Conservation (phyloP, 1,140 invertebrate species). For the Lysiphlebus fabarum region DNA sequence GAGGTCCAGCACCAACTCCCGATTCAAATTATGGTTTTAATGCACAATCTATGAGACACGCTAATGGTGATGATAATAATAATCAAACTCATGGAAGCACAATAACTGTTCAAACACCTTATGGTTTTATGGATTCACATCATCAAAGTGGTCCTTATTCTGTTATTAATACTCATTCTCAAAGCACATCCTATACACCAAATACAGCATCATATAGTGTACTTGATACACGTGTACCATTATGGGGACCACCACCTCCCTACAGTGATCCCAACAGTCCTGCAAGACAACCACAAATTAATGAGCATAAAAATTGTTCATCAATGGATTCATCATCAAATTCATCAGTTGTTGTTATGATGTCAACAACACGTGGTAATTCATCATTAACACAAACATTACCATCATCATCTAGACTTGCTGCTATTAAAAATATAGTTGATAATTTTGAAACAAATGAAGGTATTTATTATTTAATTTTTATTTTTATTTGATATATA, state of each 20-base stretch:
- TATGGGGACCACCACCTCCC: slow-evolving; percentile 73
- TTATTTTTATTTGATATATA: slow-evolving; percentile 18
- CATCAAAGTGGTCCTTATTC: slow-evolving; percentile 44
- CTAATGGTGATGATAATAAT: slow-evolving; percentile 33
- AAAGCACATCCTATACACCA: slow-evolving; percentile 33
- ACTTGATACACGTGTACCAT: slow-evolving; percentile 55
- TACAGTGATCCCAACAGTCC: slow-evolving; percentile 71
- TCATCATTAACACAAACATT: slow-evolving; percentile 6
- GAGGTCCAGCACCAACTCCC: slow-evolving; percentile 56
- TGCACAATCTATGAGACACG: slow-evolving; percentile 46
- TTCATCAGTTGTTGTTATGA: not conserved
- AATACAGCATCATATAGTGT: slow-evolving; percentile 54
- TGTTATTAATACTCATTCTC: slow-evolving; percentile 37
- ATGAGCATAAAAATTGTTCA: slow-evolving; percentile 34
- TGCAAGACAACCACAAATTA: slow-evolving; percentile 51
- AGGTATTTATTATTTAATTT: slow-evolving; percentile 16
- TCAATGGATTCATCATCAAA: slow-evolving; percentile 7
- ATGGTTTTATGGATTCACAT: slow-evolving; percentile 42
- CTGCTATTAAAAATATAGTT: slow-evolving; percentile 40
- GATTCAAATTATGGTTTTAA: slow-evolving; percentile 69
- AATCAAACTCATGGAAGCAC: slow-evolving; percentile 36
- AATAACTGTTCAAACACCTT: slow-evolving; percentile 41
- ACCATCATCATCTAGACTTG: slow-evolving; percentile 32
- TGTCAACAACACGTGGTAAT: slow-evolving; percentile 11
- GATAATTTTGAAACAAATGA: slow-evolving; percentile 42